Evolutionary conservation across 2,113 vertebrate species (phyloP), one percentile per base, ranked within the genome.

Genomic region (Eira barbara): DNA sequence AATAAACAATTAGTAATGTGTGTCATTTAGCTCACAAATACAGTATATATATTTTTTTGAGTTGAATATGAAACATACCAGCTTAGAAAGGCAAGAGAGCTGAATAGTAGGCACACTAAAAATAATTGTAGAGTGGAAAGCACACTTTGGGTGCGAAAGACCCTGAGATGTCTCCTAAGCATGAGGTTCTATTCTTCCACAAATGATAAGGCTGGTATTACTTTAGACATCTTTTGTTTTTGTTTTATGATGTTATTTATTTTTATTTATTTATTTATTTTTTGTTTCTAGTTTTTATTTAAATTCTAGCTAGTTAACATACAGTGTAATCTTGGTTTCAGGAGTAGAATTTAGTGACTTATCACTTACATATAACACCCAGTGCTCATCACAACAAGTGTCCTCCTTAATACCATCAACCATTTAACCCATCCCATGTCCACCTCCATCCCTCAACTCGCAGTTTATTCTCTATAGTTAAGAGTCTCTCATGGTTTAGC

Each of bases 1-100:
- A 96, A 97, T 97, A 97, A 97, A 94, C 93, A 88, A 82, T 97
- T 89, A 82, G 63, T 63, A 96, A 95, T 78, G 29, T 85, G 83
- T 92, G 34, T 55, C 80, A 57, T 78, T 91, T 94, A 97, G 76
- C 88, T 96, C 94, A 83, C 79, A 89, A 69, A 90, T 47, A 15
- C 21, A 89, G 14, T n/a, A 23, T 69, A 23, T 79, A 57, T 94
- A 2, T 47, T n/a, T 94, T 97, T 88, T 71, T 76, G 21, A 80
- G 36, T 39, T 87, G 69, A 83, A 76, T 34, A 69, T n/a, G 63
- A 92, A 95, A 52, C 31, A 78, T 36, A 63, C 45, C 12, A 74
- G 36, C 52, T 81, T n/a, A 73, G 29, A 92, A 89, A 67, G 45
- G 42, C 45, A 39, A 55, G 78, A 45, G 31, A 3, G 17, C 29